A percentile compares a stretch with the other conserved stretches of the same genome.
Evolutionary conservation across 2,888 invertebrate species (phyloP).

Genomic region (Stenichneumon culpator): DNA sequence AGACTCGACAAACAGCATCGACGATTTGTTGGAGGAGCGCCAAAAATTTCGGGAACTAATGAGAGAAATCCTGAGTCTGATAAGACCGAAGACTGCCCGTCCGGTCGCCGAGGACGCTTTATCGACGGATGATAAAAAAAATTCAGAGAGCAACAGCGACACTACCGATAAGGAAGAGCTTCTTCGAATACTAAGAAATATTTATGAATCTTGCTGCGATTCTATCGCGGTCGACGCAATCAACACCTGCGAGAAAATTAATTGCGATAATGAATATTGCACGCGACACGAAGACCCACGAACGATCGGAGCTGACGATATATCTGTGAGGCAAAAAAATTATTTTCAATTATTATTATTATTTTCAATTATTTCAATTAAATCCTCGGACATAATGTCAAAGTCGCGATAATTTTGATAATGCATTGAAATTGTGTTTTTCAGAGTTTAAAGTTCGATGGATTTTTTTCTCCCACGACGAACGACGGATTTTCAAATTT

Average conservation of each 20-base stretch:
- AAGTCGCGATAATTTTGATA: not conserved
- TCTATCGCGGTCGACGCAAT: not conserved
- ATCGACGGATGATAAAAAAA: not conserved
- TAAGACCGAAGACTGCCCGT: constrained; percentile 22
- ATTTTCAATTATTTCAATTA: not conserved
- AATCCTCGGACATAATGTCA: not conserved
- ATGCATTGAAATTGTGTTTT: not conserved
- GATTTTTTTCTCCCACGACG: not conserved
- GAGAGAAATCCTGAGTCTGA: constrained; percentile 40
- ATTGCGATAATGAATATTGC: constrained; percentile 44
- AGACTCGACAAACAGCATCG: constrained; percentile 3
- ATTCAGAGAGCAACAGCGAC: not conserved
- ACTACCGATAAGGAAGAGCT: constrained; percentile 1
- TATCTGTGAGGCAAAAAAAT: constrained; percentile 21
- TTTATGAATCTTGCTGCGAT: constrained; percentile 53
- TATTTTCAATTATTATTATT: not conserved
- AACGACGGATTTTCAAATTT: not conserved
- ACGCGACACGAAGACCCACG: not conserved
- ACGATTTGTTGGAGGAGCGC: constrained; percentile 46
- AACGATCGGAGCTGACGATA: not conserved
- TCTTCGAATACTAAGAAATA: constrained; percentile 5
- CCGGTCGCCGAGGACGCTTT: not conserved
- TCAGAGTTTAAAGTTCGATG: constrained; percentile 14
- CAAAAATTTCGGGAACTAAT: constrained; percentile 51
- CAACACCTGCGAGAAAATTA: constrained; percentile 30